Evolutionary conservation across 1,140 invertebrate genomes (phyloP), one percentile per base, ranked within the genome.

Genomic region (Drosophila quadrilineata): DNA sequence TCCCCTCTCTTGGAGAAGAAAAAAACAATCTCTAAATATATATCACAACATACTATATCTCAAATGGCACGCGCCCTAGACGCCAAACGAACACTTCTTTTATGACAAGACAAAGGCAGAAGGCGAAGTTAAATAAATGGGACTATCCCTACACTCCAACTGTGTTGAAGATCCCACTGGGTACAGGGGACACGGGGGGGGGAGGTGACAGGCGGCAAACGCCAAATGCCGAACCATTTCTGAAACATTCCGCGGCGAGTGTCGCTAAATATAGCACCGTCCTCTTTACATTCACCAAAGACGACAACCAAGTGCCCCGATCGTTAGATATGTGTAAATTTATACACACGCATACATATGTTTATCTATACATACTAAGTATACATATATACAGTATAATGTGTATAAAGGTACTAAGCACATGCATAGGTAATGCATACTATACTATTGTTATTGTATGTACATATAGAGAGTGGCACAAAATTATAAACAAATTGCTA

Each of bases 221-320:
- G 16, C 9, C 26, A 31, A 40, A 40, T 58, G 67, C 57, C 60
- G 66, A 71, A 72, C 54, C 66, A 60, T 66, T 66, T 66, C 56
- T 38, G 73, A 63, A 65, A 58, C 69, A 74, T 79, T 79, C 66
- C 38, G 56, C 54, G 43, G 68, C 57, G 76, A 82, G 72, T 84
- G 72, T 64, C 63, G 59, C 77, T 82, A 82, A 62, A 84, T 84
- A 82, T 82, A 82, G 73, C 53, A 46, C 58, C 77, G 63, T 76
- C 63, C 73, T 73, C 76, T 84, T 84, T 84, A 69, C 72, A 82
- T 72, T 76, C 63, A 76, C 29, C 43, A n/a, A n/a, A n/a, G n/a
- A n/a, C n/a, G 46, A 40, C 57, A 60, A 24, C 46, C 38, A 53
- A 66, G 28, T 50, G 63, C 52, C 56, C 31, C 6, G 56, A 66